Evolutionary conservation across 2,888 invertebrate species (phyloP).

Genomic region (Eubasilissa splendida): DNA sequence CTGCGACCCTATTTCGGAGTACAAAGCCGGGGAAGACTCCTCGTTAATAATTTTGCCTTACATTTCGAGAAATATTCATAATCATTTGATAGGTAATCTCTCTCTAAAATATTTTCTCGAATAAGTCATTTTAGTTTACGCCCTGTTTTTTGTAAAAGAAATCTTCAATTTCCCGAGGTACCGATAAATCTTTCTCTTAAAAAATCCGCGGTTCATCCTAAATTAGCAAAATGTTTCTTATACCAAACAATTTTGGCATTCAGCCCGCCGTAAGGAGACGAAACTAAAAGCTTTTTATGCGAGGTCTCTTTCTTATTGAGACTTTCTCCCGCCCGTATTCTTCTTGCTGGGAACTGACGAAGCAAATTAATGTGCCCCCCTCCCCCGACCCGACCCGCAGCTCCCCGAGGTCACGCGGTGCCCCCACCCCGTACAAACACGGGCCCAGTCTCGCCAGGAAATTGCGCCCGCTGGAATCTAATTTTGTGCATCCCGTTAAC

Average conservation of each 20-base stretch:
- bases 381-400: constrained; percentile 25
- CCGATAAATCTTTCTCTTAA: neutral
- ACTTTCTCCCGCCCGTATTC: constrained; percentile 18
- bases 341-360: constrained; percentile 23
- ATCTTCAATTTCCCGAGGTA: constrained; percentile 18
- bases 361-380: constrained; percentile 47
- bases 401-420: constrained; percentile 27
- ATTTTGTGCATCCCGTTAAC: constrained; percentile 56
- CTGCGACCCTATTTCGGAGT: neutral
- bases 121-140: too few relatives aligned
- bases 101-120: too few relatives aligned
- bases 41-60: too few relatives aligned
- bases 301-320: constrained; percentile 17
- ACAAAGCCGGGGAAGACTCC: too few relatives aligned
- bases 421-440: constrained; percentile 26
- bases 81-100: too few relatives aligned
- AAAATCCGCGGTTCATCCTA: constrained; percentile 4
- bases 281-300: constrained; percentile 34
- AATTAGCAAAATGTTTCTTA: constrained; percentile 10
- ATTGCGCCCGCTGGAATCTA: constrained; percentile 56
- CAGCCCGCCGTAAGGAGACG: constrained; percentile 9
- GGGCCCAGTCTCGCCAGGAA: constrained; percentile 53
- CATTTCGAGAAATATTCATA: too few relatives aligned
- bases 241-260: constrained; percentile 30
- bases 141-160: too few relatives aligned